Evolutionary conservation across 1,140 invertebrate species (phyloP), one percentile per base, ranked within the genome.

Genomic region (Heliothis virescens): DNA sequence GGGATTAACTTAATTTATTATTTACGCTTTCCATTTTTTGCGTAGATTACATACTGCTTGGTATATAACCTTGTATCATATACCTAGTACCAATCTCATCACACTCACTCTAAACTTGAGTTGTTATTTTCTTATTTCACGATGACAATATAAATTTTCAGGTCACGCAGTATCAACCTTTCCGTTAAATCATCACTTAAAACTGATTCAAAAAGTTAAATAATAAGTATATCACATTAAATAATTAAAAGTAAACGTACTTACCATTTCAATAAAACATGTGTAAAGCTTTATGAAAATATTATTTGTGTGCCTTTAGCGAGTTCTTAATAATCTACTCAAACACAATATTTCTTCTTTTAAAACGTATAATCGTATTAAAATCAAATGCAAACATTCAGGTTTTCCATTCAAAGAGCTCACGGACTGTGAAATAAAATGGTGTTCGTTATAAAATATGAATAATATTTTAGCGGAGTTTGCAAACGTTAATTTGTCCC

Each of bases 401-500:
- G 47, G 29, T 72, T 72, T 41, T 52, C 67, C 34, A 72, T 72
- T 72, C 53, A 57, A 16, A 52, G 7, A 34, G n/a, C 29, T 57
- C 29, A 16, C 69, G 29, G n/a, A 72, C 63, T 16, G 69, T 55
- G 26, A 72, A 47, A 72, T 55, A 72, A 72, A 55, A 72, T 72
- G 69, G 53, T 57, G 52, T 57, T 72, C 69, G 69, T 72, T 72
- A 72, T 72, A 72, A 72, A 72, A 72, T 72, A 72, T 72, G 69
- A 72, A 72, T 57, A 57, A 72, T 72, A 72, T 72, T 72, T 72
- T 16, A 72, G 63, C 52, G 15, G 52, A 72, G 69, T 57, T 72
- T 11, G 26, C 52, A 12, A 57, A 53, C 69, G 15, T 57, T 72
- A 72, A 72, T 72, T 72, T 72, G 69, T 72, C 52, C 52, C 69